Conservation (phyloP, 2,113 vertebrate genomes). For the Bambusicola thoracicus region DNA sequence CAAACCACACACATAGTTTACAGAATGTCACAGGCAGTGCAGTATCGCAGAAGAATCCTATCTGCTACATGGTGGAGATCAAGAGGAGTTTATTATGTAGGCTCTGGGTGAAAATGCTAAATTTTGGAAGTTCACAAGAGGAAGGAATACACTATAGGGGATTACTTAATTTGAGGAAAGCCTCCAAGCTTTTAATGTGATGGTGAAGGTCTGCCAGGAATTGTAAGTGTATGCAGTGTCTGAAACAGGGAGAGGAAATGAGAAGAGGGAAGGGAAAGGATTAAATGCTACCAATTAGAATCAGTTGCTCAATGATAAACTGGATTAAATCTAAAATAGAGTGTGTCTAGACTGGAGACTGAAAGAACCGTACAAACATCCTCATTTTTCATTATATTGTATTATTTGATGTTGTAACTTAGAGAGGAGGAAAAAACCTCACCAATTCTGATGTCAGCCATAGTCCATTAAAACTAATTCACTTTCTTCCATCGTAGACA, state of each 20-base stretch:
- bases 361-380: slow-evolving; percentile 5
- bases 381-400: slow-evolving; percentile 5
- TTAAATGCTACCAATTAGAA: slow-evolving; percentile 37
- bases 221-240: not conserved
- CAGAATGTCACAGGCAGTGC: not conserved
- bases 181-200: not conserved
- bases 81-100: not conserved
- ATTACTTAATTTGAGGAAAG: slow-evolving; percentile 10
- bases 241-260: not conserved
- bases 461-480: slow-evolving; percentile 33
- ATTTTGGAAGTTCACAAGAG: not conserved
- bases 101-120: not conserved
- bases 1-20: not conserved
- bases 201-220: slow-evolving; percentile 21
- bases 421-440: slow-evolving; percentile 25
- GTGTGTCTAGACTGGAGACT: slow-evolving; percentile 54
- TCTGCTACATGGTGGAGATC: not conserved
- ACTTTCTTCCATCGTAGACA: not conserved
- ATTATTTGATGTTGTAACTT: slow-evolving; percentile 20
- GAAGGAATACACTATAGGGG: not conserved
- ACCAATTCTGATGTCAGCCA: slow-evolving; percentile 3
- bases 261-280: not conserved
- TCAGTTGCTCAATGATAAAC: slow-evolving; percentile 25
- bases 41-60: not conserved
- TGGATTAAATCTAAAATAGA: slow-evolving; percentile 47